A percentile compares a stretch with the other conserved stretches of the same genome.
phyloP scores from a whole-genome alignment of 2,113 vertebrate species.

The Pseudorasbora parva region DNA sequence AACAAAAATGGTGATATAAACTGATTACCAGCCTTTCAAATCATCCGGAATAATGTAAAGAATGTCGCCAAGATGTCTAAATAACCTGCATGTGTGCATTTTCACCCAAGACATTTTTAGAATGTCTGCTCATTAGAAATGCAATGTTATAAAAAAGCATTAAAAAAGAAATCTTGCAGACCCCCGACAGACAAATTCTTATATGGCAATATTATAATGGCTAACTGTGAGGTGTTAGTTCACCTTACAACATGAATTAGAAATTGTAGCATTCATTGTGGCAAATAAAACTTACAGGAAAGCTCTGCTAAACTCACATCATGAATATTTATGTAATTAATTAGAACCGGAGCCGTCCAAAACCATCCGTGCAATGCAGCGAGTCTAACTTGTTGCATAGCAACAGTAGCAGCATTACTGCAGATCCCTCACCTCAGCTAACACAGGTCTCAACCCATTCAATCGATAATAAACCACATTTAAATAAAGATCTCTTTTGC shows the following conservation, averaged over 20 bases:
- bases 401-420: constrained; percentile 27
- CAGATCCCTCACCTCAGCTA: not conserved
- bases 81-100: not conserved
- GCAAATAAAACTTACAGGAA: not conserved
- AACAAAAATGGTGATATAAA: not conserved
- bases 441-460: not conserved
- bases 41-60: not conserved
- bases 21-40: not conserved
- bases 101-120: not conserved
- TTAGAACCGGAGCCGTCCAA: constrained; percentile 4
- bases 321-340: constrained; percentile 24
- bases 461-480: not conserved
- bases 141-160: not conserved
- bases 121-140: not conserved
- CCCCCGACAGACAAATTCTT: too few species aligned
- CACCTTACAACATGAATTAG: too few species aligned
- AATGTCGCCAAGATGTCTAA: not conserved
- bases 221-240: too few species aligned
- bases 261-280: not conserved
- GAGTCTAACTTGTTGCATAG: constrained; percentile 26
- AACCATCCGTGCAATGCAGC: not conserved
- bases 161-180: too few species aligned
- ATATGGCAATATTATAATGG: too few species aligned
- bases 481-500: not conserved
- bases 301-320: constrained; percentile 1